Conservation (phyloP, 2,113 vertebrate genomes). For the Larimichthys polyactis region DNA sequence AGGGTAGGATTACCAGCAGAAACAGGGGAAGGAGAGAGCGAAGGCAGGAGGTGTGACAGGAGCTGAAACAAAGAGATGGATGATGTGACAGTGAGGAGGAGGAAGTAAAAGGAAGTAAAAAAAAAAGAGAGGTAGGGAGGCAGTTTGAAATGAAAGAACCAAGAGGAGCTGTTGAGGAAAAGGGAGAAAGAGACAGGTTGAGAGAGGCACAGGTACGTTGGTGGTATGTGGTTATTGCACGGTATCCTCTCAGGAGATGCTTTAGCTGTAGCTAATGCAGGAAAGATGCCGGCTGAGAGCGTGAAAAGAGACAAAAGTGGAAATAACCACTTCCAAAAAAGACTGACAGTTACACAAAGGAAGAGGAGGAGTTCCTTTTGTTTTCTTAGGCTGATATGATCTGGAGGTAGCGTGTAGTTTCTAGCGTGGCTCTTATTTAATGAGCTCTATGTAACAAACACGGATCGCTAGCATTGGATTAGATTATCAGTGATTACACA, state of each 20-base stretch:
- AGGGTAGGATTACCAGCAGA: conserved; percentile 68
- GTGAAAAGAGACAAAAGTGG: neutral
- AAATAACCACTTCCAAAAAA: neutral
- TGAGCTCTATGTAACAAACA: conserved; percentile 50
- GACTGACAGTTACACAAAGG: conserved; percentile 3
- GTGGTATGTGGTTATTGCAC: neutral
- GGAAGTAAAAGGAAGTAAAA: conserved; percentile 43
- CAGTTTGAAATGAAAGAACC: conserved; percentile 26
- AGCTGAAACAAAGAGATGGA: conserved; percentile 60
- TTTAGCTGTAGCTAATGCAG: neutral
- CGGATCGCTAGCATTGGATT: conserved; percentile 28
- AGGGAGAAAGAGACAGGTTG: neutral
- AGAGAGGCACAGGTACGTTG: neutral
- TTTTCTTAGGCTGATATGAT: conserved; percentile 44
- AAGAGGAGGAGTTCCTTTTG: conserved; percentile 20
- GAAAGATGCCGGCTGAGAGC: neutral
- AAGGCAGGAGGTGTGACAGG: conserved; percentile 62
- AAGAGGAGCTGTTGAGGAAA: neutral
- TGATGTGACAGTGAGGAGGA: conserved; percentile 64
- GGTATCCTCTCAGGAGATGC: neutral
- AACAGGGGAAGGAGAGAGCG: conserved; percentile 33
- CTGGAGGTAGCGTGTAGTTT: conserved; percentile 19
- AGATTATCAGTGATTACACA: conserved; percentile 59
- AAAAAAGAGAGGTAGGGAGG: conserved; percentile 15
- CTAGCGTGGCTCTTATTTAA: conserved; percentile 48